Conservation (phyloP, 2,113 vertebrate genomes). For the Aramus guarauna region DNA sequence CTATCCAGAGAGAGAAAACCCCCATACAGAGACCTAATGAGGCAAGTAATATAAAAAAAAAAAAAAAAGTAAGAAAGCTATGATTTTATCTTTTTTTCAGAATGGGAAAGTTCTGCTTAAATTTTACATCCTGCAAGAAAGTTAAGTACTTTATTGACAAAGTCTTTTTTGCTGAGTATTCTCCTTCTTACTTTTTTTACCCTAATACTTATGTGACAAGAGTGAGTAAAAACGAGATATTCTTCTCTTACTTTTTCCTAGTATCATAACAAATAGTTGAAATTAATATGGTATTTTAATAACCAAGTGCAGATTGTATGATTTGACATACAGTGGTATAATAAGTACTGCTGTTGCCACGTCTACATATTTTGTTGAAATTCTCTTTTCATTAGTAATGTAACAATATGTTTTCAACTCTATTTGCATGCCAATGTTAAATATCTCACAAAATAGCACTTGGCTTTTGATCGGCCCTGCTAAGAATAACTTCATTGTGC, state of each 20-base stretch:
- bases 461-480: neutral
- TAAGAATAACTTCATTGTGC: neutral
- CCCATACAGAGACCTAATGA: neutral
- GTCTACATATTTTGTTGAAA: neutral
- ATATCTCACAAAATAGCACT: neutral
- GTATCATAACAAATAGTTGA: neutral
- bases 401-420: neutral
- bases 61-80: neutral
- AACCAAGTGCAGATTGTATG: neutral
- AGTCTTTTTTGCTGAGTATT: neutral
- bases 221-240: neutral
- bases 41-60: neutral
- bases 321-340: neutral
- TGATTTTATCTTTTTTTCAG: neutral
- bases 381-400: neutral
- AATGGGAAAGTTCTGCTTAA: neutral
- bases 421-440: neutral
- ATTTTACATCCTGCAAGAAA: neutral
- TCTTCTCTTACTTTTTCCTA: neutral
- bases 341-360: neutral
- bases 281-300: neutral
- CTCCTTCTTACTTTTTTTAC: neutral
- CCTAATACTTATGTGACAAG: neutral
- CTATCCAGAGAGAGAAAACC: neutral
- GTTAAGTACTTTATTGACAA: neutral